These are phyloP conservation scores for Drymodes brunneopygia DNA, from an alignment of 2,113 vertebrate genomes.

Conservation along the genomic window DNA sequence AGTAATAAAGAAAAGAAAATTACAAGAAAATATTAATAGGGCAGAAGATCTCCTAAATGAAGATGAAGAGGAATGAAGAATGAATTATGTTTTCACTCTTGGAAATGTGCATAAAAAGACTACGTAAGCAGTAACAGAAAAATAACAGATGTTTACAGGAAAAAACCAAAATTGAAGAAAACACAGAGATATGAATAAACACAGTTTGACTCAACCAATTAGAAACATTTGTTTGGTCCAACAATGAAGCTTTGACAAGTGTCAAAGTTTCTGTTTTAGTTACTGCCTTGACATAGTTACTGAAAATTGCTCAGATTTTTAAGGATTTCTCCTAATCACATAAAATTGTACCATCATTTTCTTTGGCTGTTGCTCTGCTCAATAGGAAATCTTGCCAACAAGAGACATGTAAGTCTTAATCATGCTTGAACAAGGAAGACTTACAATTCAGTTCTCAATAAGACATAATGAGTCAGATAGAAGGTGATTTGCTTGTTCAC, in stretches of 20 bases:
- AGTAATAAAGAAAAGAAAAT: neutral
- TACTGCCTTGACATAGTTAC: conserved; percentile 12
- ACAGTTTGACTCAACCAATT: neutral
- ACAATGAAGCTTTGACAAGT: conserved; percentile 30
- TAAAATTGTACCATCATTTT: conserved; percentile 58
- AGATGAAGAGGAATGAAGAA: neutral
- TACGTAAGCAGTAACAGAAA: conserved; percentile 4
- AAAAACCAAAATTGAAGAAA: neutral
- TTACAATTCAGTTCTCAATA: neutral
- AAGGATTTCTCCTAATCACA: conserved; percentile 63
- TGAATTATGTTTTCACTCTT: neutral
- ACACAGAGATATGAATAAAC: neutral
- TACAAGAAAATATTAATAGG: neutral
- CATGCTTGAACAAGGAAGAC: conserved; percentile 19
- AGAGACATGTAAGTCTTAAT: conserved; percentile 52
- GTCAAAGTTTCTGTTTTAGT: conserved; percentile 25
- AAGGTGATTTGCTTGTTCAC: neutral
- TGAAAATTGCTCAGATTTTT: conserved; percentile 45
- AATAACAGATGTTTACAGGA: conserved; percentile 35
- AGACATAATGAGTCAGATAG: neutral
- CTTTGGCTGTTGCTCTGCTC: conserved; percentile 53
- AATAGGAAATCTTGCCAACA: conserved; percentile 61
- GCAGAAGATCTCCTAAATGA: neutral
- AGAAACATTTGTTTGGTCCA: conserved; percentile 11
- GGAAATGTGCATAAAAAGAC: neutral